A percentile compares a stretch with the other conserved stretches of the same genome.
These are phyloP conservation scores for Drosophila nr. medialis DNA, from an alignment of 2,888 invertebrate species.

Conservation along the genomic window DNA sequence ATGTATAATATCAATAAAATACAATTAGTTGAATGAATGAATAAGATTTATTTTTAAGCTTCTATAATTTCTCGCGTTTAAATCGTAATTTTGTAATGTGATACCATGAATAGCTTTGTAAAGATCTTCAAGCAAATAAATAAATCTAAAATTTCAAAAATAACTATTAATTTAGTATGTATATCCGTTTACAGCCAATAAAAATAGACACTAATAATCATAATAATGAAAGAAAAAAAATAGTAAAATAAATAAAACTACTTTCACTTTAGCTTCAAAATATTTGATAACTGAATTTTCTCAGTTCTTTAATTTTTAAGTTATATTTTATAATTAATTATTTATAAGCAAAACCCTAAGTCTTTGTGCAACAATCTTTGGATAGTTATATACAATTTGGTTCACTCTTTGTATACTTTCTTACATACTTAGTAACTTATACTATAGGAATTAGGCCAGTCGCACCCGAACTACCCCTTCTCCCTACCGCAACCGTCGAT, in stretches of 20 bases:
- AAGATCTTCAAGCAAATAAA: background rate
- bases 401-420: background rate
- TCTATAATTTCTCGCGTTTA: background rate
- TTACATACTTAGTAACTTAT: background rate
- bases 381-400: background rate
- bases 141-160: background rate
- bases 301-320: background rate
- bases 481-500: conserved; percentile 1
- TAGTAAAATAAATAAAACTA: background rate
- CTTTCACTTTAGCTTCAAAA: background rate
- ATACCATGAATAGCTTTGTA: background rate
- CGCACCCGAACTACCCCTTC: background rate
- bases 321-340: background rate
- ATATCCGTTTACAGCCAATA: background rate
- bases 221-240: background rate
- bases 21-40: background rate
- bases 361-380: background rate
- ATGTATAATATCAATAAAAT: background rate
- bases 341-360: background rate
- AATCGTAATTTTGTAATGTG: background rate
- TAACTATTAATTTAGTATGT: background rate
- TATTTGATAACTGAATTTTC: background rate
- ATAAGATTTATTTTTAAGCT: background rate
- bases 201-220: background rate
- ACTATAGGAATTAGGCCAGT: conserved; percentile 3